Conservation (phyloP, 2,888 invertebrate species). For the Chloroclystis v-ata region DNA sequence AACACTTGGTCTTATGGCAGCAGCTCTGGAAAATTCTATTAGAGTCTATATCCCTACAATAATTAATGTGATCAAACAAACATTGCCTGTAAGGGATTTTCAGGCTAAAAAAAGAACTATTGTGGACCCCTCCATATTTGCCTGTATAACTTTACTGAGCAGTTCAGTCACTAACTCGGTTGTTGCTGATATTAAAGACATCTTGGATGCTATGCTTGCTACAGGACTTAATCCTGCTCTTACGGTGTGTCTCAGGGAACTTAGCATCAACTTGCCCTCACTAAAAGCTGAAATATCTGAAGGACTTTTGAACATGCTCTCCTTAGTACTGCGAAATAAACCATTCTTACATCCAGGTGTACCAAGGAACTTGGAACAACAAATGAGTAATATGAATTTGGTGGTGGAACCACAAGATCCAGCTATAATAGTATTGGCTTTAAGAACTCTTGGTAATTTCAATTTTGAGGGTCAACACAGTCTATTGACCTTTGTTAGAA, state of each 20-base stretch:
- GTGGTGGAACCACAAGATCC: constrained; percentile 83
- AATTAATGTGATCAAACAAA: constrained; percentile 88
- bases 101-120: constrained; percentile 85
- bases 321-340: constrained; percentile 92
- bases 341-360: constrained; percentile 89
- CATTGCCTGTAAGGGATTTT: constrained; percentile 87
- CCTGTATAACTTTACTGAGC: constrained; percentile 93
- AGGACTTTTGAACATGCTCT: constrained; percentile 93
- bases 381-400: constrained; percentile 65
- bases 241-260: constrained; percentile 92
- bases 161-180: constrained; percentile 90
- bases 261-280: constrained; percentile 91
- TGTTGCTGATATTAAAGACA: constrained; percentile 86
- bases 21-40: constrained; percentile 90
- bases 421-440: constrained; percentile 91
- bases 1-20: constrained; percentile 92
- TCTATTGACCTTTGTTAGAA: constrained; percentile 92
- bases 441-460: constrained; percentile 93
- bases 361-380: constrained; percentile 80
- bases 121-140: constrained; percentile 93
- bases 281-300: constrained; percentile 94
- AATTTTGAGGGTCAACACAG: constrained; percentile 94
- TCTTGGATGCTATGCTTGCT: constrained; percentile 94
- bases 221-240: constrained; percentile 94
- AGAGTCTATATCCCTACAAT: constrained; percentile 88